Percentiles rank a stretch among this genome's conserved stretches.
These are phyloP conservation scores for Columba livia DNA, from an alignment of 2,113 vertebrate genomes.

Conservation along the genomic window DNA sequence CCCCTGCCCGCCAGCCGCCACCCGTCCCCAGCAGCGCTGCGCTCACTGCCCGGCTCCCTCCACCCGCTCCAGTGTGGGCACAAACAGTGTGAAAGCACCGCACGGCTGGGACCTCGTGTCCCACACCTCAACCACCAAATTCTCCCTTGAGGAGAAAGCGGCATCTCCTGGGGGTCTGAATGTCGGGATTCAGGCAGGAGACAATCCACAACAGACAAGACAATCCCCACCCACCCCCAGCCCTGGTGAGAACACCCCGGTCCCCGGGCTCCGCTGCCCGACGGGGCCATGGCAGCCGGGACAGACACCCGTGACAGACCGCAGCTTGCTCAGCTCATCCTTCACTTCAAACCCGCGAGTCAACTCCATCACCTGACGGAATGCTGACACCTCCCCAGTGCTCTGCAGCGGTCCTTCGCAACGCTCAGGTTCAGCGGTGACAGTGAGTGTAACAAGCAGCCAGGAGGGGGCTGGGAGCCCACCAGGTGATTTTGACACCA, in stretches of 20 bases:
- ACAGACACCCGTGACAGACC: neutral
- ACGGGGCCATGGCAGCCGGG: rapidly evolving
- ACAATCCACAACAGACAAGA: neutral
- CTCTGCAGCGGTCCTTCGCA: neutral
- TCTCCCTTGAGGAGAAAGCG: neutral
- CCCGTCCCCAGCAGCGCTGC: no score
- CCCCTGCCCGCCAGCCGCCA: no score
- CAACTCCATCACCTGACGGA: neutral
- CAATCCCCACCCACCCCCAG: neutral
- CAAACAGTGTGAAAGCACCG: neutral
- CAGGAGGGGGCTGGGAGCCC: rapidly evolving
- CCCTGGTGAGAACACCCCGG: rapidly evolving
- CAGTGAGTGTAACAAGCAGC: neutral
- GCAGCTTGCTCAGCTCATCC: no score
- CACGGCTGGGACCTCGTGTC: rapidly evolving
- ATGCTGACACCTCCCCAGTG: neutral
- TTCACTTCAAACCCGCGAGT: neutral
- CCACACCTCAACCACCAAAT: neutral
- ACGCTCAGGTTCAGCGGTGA: rapidly evolving
- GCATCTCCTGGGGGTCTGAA: neutral
- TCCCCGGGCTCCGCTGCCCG: rapidly evolving
- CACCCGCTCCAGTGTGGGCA: neutral
- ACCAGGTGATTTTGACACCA: neutral
- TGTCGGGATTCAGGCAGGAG: neutral
- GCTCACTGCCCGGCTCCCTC: neutral